Conservation (phyloP, 1,140 invertebrate species). For the Mya arenaria region DNA sequence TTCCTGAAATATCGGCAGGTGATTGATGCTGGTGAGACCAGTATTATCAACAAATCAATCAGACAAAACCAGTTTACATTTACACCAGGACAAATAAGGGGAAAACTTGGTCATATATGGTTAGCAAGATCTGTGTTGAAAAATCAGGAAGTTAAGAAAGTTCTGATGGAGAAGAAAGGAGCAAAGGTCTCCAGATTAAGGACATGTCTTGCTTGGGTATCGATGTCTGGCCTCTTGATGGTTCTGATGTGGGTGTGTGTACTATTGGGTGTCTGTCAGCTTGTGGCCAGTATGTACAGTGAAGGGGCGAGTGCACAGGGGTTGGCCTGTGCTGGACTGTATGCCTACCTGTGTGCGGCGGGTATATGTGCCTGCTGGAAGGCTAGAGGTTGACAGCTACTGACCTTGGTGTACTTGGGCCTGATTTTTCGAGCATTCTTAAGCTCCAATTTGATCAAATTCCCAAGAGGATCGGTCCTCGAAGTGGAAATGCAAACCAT, state of each 20-base stretch:
- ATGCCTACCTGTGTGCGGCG: conserved; percentile 8
- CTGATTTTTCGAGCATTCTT: background rate
- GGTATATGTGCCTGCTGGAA: conserved; percentile 41
- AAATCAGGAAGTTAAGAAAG: background rate
- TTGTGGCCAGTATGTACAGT: background rate
- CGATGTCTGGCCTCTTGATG: conserved; percentile 1
- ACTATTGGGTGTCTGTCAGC: conserved; percentile 14
- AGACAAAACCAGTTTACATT: conserved; percentile 50
- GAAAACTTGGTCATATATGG: conserved; percentile 18
- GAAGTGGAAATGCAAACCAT: no score
- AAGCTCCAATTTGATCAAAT: no score
- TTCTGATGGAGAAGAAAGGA: conserved; percentile 4
- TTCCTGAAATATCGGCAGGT: conserved; percentile 61
- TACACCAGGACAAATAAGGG: conserved; percentile 28
- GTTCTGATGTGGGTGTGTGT: background rate
- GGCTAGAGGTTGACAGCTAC: background rate
- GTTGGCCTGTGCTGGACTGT: conserved; percentile 2
- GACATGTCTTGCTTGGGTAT: background rate
- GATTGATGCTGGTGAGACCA: conserved; percentile 32
- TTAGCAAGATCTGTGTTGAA: background rate
- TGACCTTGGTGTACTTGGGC: background rate
- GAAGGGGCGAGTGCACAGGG: conserved; percentile 16
- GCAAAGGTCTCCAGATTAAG: background rate
- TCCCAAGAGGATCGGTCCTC: no score
- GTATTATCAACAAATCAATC: conserved; percentile 40